phyloP scores from a whole-genome alignment of 1,140 invertebrate genomes.

The Drosophila willistoni region DNA sequence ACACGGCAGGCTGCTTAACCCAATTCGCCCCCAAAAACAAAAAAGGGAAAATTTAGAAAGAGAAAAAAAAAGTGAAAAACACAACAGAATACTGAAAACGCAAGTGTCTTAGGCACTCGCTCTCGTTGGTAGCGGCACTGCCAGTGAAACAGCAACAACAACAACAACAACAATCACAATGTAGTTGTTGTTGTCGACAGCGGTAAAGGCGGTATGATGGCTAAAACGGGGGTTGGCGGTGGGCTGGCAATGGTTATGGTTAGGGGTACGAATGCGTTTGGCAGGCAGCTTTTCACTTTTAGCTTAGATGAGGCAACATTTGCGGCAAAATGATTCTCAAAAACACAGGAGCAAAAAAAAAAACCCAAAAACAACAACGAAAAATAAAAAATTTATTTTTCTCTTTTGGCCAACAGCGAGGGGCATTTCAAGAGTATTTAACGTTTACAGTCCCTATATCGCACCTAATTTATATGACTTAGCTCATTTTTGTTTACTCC shows the following conservation, averaged over 20 bases:
- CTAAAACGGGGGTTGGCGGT: not conserved
- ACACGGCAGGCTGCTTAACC: conserved; percentile 69
- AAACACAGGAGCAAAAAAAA: conserved; percentile 22
- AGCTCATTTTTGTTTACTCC: too few species aligned
- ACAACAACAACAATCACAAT: too few species aligned
- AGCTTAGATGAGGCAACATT: conserved; percentile 42
- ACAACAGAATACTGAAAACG: conserved; percentile 51
- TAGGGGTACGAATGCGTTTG: conserved; percentile 44
- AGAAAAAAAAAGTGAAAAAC: conserved; percentile 31
- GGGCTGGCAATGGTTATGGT: conserved; percentile 2
- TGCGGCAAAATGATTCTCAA: conserved; percentile 64
- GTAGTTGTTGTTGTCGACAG: conserved; percentile 37
- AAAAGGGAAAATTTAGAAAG: conserved; percentile 22
- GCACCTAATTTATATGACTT: too few species aligned
- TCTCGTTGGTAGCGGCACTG: conserved; percentile 9
- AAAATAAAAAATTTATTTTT: conserved; percentile 5
- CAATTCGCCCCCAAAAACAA: conserved; percentile 57
- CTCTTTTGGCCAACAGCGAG: not conserved
- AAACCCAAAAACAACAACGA: not conserved
- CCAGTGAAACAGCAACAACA: not conserved
- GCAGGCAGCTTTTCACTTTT: conserved; percentile 59
- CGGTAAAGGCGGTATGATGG: not conserved
- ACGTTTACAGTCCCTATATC: too few species aligned
- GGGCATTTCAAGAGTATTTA: not conserved
- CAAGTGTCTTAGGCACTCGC: conserved; percentile 67